phyloP scores from a whole-genome alignment of 2,888 invertebrate genomes.

The Drosophila mayaguana region DNA sequence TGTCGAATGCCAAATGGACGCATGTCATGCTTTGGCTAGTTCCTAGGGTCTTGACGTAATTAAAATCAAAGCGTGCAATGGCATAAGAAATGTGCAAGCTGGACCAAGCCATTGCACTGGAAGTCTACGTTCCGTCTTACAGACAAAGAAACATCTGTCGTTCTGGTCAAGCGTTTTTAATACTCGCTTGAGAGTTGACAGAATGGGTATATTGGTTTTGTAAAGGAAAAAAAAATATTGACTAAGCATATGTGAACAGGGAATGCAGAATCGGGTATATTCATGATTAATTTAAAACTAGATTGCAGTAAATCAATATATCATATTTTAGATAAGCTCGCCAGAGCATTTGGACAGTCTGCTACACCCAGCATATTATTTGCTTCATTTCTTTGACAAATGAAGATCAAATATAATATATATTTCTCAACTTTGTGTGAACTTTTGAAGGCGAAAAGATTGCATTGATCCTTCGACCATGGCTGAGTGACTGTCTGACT shows the following conservation, averaged over 20 bases:
- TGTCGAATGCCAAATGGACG: conserved; percentile 58
- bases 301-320: too few species aligned
- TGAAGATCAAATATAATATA: conserved; percentile 21
- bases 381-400: conserved; percentile 43
- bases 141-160: conserved; percentile 39
- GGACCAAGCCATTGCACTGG: conserved; percentile 8
- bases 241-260: background rate
- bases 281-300: too few species aligned
- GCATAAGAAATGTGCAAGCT: conserved; percentile 51
- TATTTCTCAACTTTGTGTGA: conserved; percentile 14
- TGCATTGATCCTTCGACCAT: conserved; percentile 41
- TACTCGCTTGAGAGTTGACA: background rate
- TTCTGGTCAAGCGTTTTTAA: conserved; percentile 41
- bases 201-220: background rate
- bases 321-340: background rate
- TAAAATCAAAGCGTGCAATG: conserved; percentile 76
- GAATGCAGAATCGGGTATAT: too few species aligned
- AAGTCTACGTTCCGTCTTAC: background rate
- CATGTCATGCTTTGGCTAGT: conserved; percentile 52
- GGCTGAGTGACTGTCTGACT: background rate
- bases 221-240: too few species aligned
- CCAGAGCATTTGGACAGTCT: background rate
- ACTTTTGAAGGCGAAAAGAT: conserved; percentile 20
- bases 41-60: conserved; percentile 53
- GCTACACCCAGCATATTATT: background rate